Evolutionary conservation across 2,888 invertebrate species (phyloP).

Genomic region (Diloba caeruleocephala): DNA sequence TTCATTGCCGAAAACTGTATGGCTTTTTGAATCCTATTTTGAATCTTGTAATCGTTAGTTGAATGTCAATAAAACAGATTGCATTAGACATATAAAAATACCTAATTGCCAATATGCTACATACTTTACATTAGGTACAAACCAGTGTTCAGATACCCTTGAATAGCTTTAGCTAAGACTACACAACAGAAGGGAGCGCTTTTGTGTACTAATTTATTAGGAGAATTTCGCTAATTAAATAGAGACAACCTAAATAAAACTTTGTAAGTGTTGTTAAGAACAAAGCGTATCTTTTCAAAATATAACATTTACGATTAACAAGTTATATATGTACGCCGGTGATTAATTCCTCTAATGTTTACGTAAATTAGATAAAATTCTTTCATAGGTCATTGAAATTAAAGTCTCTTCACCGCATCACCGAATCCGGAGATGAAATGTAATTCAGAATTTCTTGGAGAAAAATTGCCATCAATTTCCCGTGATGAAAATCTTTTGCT

Average conservation of each 20-base stretch:
- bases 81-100: too few relatives aligned
- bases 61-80: too few relatives aligned
- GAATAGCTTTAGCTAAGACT: conserved; percentile 2
- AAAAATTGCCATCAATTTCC: conserved; percentile 78
- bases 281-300: conserved; percentile 42
- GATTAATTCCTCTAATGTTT: conserved; percentile 43
- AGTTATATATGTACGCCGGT: conserved; percentile 23
- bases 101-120: too few relatives aligned
- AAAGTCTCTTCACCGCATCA: conserved; percentile 56
- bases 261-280: conserved; percentile 35
- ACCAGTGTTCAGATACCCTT: not conserved
- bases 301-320: conserved; percentile 36
- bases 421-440: conserved; percentile 72
- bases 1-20: too few relatives aligned
- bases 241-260: conserved; percentile 35
- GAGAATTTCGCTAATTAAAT: conserved; percentile 51
- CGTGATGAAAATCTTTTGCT: conserved; percentile 74
- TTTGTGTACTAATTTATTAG: conserved; percentile 40
- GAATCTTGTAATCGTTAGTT: too few relatives aligned
- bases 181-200: conserved; percentile 16
- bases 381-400: conserved; percentile 61
- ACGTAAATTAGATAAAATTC: conserved; percentile 39
- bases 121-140: too few relatives aligned
- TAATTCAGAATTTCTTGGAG: conserved; percentile 72
- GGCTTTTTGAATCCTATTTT: too few relatives aligned